Evolutionary conservation across 2,888 invertebrate genomes (phyloP).

Genomic region (Troilus luridus): DNA sequence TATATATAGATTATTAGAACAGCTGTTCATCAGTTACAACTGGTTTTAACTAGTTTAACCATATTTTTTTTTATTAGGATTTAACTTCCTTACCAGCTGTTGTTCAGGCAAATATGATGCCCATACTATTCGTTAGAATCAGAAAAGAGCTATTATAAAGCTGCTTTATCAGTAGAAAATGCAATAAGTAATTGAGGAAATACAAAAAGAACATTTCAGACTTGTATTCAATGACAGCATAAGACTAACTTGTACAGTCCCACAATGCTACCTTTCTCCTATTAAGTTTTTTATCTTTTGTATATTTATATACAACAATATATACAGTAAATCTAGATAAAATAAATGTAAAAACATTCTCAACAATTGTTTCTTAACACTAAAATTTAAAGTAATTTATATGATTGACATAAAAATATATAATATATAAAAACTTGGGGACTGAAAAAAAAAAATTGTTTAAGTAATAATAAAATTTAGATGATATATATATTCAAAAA

Average conservation of each 20-base stretch:
- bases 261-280: too few species aligned
- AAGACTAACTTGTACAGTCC: neutral
- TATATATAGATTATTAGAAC: too few species aligned
- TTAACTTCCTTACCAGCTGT: too few species aligned
- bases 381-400: neutral
- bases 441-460: conserved; percentile 24
- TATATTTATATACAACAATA: conserved; percentile 3
- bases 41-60: too few species aligned
- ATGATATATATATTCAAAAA: neutral
- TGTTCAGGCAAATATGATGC: too few species aligned
- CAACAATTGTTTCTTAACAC: neutral
- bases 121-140: too few species aligned
- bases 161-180: neutral
- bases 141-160: neutral
- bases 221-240: neutral
- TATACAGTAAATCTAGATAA: conserved; percentile 33
- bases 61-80: too few species aligned
- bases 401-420: neutral
- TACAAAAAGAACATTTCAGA: neutral
- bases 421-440: neutral
- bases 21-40: too few species aligned
- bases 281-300: neutral
- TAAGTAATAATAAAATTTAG: neutral
- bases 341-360: conserved; percentile 15
- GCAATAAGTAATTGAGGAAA: neutral